Conservation (phyloP, 2,888 invertebrate genomes). For the Limenitis camilla region DNA sequence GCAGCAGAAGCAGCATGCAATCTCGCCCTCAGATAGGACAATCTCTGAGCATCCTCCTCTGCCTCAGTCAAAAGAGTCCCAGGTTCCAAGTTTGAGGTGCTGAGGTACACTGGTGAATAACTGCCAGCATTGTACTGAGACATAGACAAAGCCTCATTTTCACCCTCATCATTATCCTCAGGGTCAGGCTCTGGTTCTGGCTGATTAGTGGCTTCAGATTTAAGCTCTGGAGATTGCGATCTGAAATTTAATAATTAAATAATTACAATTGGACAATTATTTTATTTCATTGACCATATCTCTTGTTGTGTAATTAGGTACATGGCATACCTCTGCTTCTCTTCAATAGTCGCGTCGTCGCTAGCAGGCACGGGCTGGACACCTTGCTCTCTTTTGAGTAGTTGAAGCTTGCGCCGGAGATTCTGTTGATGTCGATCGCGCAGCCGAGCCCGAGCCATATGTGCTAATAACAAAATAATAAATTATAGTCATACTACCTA, state of each 20-base stretch:
- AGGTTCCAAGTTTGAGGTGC: conserved; percentile 76
- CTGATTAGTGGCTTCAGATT: neutral
- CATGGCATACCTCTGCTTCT: too few relatives aligned
- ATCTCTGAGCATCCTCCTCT: conserved; percentile 82
- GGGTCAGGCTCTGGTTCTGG: conserved; percentile 17
- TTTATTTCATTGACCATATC: too few relatives aligned
- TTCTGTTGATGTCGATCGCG: conserved; percentile 94
- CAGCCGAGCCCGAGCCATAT: conserved; percentile 93
- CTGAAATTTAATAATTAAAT: neutral
- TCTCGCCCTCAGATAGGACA: conserved; percentile 82
- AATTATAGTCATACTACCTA: neutral
- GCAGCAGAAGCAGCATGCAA: conserved; percentile 73
- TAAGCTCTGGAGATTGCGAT: neutral
- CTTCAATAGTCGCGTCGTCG: too few relatives aligned
- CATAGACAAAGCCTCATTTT: conserved; percentile 28
- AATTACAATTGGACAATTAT: too few relatives aligned
- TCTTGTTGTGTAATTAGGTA: too few relatives aligned
- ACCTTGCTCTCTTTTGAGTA: conserved; percentile 90
- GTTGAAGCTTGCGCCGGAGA: conserved; percentile 88
- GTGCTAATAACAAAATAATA: conserved; percentile 71
- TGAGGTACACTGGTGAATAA: conserved; percentile 87
- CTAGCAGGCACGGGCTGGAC: conserved; percentile 33
- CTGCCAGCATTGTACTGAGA: conserved; percentile 82
- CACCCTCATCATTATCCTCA: conserved; percentile 21
- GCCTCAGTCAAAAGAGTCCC: conserved; percentile 85